Evolutionary conservation across 1,140 invertebrate genomes (phyloP).

Genomic region (Eciton burchellii): DNA sequence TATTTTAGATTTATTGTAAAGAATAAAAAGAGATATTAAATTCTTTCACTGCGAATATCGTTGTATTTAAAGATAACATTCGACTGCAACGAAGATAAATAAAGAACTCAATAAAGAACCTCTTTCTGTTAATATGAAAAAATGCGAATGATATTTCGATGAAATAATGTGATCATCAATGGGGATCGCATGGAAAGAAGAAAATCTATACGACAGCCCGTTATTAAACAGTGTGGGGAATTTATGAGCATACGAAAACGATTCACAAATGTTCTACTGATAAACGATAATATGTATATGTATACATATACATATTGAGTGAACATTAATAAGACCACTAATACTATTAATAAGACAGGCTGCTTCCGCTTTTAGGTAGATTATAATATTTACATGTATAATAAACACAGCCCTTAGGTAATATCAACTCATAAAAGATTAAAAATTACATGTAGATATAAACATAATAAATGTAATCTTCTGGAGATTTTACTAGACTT

Average conservation of each 20-base stretch:
- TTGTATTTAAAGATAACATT: not conserved
- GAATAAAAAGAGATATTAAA: not conserved
- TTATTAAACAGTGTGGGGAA: too few relatives aligned
- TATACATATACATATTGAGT: too few relatives aligned
- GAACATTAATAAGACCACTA: too few relatives aligned
- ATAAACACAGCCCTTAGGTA: not conserved
- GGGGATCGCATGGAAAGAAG: conserved; percentile 47
- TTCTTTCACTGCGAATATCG: not conserved
- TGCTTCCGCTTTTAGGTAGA: too few relatives aligned
- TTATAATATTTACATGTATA: too few relatives aligned
- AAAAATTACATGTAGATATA: not conserved
- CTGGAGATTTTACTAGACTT: not conserved
- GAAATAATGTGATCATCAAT: conserved; percentile 37
- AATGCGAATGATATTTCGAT: conserved; percentile 16
- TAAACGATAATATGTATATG: too few relatives aligned
- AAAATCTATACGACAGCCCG: conserved; percentile 65
- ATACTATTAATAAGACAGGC: too few relatives aligned
- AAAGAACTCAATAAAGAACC: not conserved
- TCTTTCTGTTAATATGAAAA: not conserved
- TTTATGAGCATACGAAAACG: too few relatives aligned
- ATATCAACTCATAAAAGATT: not conserved
- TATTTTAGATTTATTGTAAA: not conserved
- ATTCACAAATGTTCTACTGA: too few relatives aligned
- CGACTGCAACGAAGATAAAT: too few relatives aligned
- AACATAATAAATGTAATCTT: not conserved